Evolutionary conservation across 2,888 invertebrate genomes (phyloP).

Genomic region (Dendrolimus houi): DNA sequence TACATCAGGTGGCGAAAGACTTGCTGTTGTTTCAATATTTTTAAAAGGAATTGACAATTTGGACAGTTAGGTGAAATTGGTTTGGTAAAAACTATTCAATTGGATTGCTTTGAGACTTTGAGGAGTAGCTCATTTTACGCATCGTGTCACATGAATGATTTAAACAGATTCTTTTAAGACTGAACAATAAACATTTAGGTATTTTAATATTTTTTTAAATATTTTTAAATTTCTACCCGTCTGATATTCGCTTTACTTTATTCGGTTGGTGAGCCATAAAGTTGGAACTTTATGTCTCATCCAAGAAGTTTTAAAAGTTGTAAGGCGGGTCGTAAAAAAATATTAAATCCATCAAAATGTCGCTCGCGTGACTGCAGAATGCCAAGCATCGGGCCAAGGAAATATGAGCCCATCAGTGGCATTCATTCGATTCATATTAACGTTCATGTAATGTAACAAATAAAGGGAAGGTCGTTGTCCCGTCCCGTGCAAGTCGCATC

Average conservation of each 20-base stretch:
- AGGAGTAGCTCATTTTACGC: conserved; percentile 42
- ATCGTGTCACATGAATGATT: conserved; percentile 31
- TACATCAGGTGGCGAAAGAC: conserved; percentile 45
- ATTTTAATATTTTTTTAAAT: no score
- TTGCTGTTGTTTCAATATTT: conserved; percentile 26
- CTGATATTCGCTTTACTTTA: no score
- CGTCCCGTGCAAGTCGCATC: conserved; percentile 46
- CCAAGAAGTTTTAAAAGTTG: not conserved
- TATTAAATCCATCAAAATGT: conserved; percentile 42
- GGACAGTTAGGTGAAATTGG: conserved; percentile 15
- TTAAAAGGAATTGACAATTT: conserved; percentile 3
- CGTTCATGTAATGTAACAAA: conserved; percentile 68
- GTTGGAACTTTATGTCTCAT: no score
- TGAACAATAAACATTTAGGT: not conserved
- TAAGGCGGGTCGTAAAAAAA: not conserved
- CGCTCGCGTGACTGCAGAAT: conserved; percentile 57
- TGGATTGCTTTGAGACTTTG: conserved; percentile 12
- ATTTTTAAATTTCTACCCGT: no score
- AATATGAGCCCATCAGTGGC: conserved; percentile 61
- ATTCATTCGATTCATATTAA: conserved; percentile 69
- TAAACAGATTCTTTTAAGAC: not conserved
- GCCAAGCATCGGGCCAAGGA: conserved; percentile 46
- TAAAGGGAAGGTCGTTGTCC: conserved; percentile 66
- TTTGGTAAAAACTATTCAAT: conserved; percentile 12
- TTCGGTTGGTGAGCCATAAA: no score